Conservation (phyloP, 2,797 vertebrate species). For the Rallus crepitans region DNA sequence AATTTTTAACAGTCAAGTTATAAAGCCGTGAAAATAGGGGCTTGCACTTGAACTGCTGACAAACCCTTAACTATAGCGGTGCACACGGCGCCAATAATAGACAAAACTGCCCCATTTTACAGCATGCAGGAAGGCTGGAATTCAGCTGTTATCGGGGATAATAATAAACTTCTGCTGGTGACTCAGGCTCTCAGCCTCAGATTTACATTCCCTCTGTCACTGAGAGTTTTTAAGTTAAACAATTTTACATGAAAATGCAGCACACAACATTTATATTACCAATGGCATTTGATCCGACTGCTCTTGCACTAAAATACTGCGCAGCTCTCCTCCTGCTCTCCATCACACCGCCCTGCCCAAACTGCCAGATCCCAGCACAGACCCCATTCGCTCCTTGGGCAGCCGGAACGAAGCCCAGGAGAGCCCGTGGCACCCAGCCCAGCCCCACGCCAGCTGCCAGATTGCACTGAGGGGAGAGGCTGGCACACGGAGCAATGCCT, state of each 20-base stretch:
- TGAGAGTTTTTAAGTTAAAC: slow-evolving; percentile 76
- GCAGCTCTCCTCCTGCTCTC: background rate
- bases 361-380: fast-evolving
- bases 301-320: background rate
- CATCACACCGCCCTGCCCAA: background rate
- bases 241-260: slow-evolving; percentile 74
- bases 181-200: slow-evolving; percentile 60
- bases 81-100: slow-evolving; percentile 34
- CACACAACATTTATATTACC: slow-evolving; percentile 72
- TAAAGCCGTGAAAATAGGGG: slow-evolving; percentile 50
- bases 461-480: background rate
- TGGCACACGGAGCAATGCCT: background rate
- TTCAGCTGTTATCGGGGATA: slow-evolving; percentile 73
- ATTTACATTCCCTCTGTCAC: slow-evolving; percentile 77
- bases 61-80: slow-evolving; percentile 3
- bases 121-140: slow-evolving; percentile 67
- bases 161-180: slow-evolving; percentile 77
- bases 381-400: background rate
- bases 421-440: background rate
- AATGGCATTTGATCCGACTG: slow-evolving; percentile 32
- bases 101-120: slow-evolving; percentile 71
- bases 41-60: slow-evolving; percentile 46
- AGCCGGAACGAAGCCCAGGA: background rate
- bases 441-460: background rate
- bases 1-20: slow-evolving; percentile 65